A percentile compares a stretch with the other conserved stretches of the same genome.
Evolutionary conservation across 1,140 invertebrate genomes (phyloP).

Genomic region (Platorchestia sp.): DNA sequence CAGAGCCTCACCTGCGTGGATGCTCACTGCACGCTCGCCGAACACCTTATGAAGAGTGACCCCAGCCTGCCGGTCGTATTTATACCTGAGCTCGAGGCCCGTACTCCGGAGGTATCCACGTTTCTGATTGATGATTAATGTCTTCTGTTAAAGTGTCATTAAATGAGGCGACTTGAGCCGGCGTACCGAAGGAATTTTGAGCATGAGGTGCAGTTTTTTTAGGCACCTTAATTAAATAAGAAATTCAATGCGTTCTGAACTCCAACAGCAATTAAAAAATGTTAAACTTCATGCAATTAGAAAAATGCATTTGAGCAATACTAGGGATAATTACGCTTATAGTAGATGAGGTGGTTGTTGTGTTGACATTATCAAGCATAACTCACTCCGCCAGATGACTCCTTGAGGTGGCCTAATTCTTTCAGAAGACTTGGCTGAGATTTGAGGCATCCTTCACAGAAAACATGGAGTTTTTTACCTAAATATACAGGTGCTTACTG

Average conservation of each 20-base stretch:
- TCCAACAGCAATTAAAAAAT: neutral
- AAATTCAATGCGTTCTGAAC: neutral
- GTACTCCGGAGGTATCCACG: neutral
- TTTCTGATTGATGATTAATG: neutral
- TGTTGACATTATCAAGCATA: neutral
- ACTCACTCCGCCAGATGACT: neutral
- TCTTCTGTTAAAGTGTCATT: neutral
- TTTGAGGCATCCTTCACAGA: neutral
- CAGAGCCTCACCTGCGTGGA: neutral
- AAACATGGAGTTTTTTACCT: neutral
- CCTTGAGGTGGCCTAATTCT: neutral
- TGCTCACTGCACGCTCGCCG: neutral
- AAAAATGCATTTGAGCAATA: neutral
- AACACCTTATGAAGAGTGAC: slow-evolving; percentile 32
- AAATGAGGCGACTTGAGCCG: neutral
- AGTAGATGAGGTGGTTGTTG: neutral
- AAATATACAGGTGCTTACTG: neutral
- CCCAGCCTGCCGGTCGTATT: neutral
- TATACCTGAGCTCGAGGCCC: neutral
- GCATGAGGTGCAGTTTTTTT: neutral
- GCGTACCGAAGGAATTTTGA: neutral
- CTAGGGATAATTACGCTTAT: neutral
- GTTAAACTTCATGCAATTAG: neutral
- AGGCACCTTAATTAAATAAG: neutral
- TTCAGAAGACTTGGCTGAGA: neutral